Percentiles rank a stretch among this genome's conserved stretches.
Conservation (phyloP, 2,797 vertebrate genomes). For the Heteromormyrus szaboi region DNA sequence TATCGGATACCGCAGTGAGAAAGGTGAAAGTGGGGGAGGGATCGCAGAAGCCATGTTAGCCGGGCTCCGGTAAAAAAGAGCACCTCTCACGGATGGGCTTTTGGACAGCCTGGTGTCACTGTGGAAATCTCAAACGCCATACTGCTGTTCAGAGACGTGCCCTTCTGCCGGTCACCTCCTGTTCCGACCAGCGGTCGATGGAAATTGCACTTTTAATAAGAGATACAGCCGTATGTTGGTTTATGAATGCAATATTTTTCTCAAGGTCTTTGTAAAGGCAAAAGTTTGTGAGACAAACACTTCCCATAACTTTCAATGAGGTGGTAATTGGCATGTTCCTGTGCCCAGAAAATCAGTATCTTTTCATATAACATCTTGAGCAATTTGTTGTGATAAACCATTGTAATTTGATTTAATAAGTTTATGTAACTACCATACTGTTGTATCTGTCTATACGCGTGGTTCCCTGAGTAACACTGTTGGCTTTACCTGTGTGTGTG, state of each 20-base stretch:
- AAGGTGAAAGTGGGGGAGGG: not conserved
- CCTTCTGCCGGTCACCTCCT: not conserved
- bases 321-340: not conserved
- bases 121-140: not conserved
- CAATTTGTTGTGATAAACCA: not conserved
- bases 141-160: not conserved
- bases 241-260: conserved; percentile 1
- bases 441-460: not conserved
- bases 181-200: not conserved
- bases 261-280: not conserved
- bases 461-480: not conserved
- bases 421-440: not conserved
- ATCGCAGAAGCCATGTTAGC: not conserved
- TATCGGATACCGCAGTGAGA: conserved; percentile 33
- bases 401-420: not conserved
- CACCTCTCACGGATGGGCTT: not conserved
- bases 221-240: not conserved
- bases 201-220: not conserved
- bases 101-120: conserved; percentile 20
- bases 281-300: not conserved
- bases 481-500: not conserved
- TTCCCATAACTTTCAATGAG: not conserved
- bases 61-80: not conserved
- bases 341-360: not conserved
- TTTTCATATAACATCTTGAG: not conserved